These are phyloP conservation scores for Drosophila robusta DNA, from an alignment of 2,888 invertebrate species.

Conservation along the genomic window DNA sequence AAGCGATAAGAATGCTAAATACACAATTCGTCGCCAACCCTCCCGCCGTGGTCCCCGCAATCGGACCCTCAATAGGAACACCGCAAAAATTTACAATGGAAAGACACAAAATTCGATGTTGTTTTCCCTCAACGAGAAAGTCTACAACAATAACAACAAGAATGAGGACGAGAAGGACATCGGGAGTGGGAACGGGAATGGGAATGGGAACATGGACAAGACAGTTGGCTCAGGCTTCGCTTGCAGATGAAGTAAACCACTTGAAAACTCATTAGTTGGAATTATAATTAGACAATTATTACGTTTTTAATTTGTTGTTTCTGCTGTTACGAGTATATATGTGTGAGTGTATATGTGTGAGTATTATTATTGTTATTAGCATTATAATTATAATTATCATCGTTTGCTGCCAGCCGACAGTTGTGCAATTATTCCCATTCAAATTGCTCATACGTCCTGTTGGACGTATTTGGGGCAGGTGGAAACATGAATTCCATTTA, in stretches of 20 bases:
- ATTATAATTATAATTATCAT: constrained; percentile 33
- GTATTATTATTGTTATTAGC: constrained; percentile 29
- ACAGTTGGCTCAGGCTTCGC: constrained; percentile 12
- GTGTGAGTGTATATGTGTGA: constrained; percentile 6
- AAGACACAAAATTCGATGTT: constrained; percentile 49
- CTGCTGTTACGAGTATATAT: constrained; percentile 4
- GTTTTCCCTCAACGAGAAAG: constrained; percentile 27
- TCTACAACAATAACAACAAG: constrained; percentile 11
- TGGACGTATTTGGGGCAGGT: background rate
- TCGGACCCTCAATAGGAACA: constrained; percentile 12
- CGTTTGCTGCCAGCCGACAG: constrained; percentile 8
- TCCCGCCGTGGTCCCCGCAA: background rate
- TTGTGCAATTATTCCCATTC: constrained; percentile 37
- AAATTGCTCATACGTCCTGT: constrained; percentile 44
- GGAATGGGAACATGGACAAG: constrained; percentile 36
- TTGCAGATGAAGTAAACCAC: constrained; percentile 66
- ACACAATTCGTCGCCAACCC: constrained; percentile 37
- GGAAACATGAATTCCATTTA: background rate
- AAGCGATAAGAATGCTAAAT: constrained; percentile 74
- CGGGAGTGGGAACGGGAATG: background rate
- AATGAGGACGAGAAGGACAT: background rate
- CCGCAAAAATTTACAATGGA: constrained; percentile 55
- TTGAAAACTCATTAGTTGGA: constrained; percentile 77
- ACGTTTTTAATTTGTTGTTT: constrained; percentile 56
- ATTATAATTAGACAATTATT: constrained; percentile 77